A percentile compares a stretch with the other conserved stretches of the same genome.
Evolutionary conservation across 2,113 vertebrate genomes (phyloP).

Genomic region (Melanerpes aurifrons): DNA sequence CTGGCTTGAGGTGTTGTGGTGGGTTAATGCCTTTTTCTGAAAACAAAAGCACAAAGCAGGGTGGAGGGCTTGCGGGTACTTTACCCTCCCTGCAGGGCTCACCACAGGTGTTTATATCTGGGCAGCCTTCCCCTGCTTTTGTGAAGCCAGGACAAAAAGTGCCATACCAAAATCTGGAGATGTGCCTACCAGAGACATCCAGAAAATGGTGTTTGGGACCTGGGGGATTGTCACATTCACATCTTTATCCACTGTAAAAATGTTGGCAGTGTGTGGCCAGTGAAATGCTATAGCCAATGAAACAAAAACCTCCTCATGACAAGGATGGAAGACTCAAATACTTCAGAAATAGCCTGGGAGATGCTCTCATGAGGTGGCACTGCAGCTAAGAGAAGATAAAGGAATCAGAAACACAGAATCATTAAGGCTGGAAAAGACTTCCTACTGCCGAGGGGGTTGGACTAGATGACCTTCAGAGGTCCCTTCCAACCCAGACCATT

Average conservation of each 20-base stretch:
- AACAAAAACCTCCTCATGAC: neutral
- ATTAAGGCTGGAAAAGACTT: too few relatives aligned
- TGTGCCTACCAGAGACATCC: neutral
- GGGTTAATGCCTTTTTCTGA: too few relatives aligned
- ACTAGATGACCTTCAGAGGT: too few relatives aligned
- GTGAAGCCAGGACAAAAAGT: neutral
- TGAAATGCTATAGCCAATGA: neutral
- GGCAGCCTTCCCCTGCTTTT: neutral
- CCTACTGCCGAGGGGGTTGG: too few relatives aligned
- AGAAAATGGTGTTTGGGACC: neutral
- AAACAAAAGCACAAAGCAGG: too few relatives aligned
- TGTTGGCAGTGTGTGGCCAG: neutral
- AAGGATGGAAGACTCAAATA: neutral
- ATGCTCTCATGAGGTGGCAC: neutral
- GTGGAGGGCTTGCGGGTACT: too few relatives aligned
- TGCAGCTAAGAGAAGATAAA: neutral
- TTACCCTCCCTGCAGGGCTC: too few relatives aligned
- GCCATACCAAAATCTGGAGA: neutral
- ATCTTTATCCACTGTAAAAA: neutral
- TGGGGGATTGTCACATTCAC: neutral
- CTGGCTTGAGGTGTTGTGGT: neutral
- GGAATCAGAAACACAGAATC: too few relatives aligned
- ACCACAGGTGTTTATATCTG: neutral
- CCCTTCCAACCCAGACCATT: too few relatives aligned
- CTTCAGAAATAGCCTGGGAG: neutral